Conservation (phyloP, 1,140 invertebrate genomes). For the Lasioglossum baleicum region DNA sequence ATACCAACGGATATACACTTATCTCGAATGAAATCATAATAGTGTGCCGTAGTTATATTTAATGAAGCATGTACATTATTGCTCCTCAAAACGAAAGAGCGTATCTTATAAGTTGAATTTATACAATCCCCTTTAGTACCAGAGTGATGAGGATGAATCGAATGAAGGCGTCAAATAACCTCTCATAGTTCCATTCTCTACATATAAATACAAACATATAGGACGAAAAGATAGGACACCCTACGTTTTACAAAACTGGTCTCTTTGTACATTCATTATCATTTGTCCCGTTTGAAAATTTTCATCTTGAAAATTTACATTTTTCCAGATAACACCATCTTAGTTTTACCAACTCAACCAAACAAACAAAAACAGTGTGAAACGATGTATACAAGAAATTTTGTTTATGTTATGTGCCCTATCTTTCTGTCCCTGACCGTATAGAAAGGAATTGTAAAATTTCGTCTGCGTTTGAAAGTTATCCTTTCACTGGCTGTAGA, state of each 20-base stretch:
- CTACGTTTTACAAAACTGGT: too few species aligned
- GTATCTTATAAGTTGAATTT: neutral
- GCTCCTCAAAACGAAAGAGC: neutral
- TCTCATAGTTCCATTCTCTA: neutral
- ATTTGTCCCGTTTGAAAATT: too few species aligned
- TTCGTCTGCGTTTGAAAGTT: neutral
- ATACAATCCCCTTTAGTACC: neutral
- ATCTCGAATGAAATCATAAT: conserved; percentile 1
- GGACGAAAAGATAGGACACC: too few species aligned
- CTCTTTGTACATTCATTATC: too few species aligned
- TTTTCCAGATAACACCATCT: too few species aligned
- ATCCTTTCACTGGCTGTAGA: neutral
- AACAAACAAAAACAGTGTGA: too few species aligned
- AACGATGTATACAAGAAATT: too few species aligned
- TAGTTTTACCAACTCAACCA: too few species aligned
- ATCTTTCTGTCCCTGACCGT: neutral
- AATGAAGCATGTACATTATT: neutral
- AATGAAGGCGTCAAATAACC: conserved; percentile 40
- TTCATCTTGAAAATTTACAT: too few species aligned
- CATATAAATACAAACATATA: too few species aligned
- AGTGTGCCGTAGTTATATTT: neutral
- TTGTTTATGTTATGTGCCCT: too few species aligned
- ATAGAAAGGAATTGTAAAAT: neutral
- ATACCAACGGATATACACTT: neutral
- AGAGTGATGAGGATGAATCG: neutral